A percentile compares a stretch with the other conserved stretches of the same genome.
Evolutionary conservation across 1,140 invertebrate species (phyloP).

Genomic region (Trichoplusia ni): DNA sequence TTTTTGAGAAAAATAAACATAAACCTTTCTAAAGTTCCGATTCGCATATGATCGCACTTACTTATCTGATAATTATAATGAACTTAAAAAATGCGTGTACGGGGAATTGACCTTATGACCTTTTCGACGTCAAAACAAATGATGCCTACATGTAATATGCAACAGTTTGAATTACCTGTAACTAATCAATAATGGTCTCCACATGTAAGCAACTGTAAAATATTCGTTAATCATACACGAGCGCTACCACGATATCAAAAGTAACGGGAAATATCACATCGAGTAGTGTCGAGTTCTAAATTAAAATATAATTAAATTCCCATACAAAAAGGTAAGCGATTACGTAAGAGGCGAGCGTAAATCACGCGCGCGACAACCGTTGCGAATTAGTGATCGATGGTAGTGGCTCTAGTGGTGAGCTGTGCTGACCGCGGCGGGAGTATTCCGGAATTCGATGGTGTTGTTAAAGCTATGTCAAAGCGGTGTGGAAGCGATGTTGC

Average conservation of each 20-base stretch:
- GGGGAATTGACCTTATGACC: no score
- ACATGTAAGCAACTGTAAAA: neutral
- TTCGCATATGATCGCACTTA: no score
- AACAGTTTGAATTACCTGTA: no score
- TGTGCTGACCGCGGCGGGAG: no score
- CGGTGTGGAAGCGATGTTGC: no score
- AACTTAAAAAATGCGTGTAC: no score
- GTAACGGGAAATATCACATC: neutral
- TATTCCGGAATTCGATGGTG: neutral
- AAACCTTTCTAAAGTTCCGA: no score
- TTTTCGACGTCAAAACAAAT: no score
- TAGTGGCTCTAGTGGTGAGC: neutral
- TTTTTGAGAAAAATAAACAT: no score
- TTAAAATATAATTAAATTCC: slow-evolving; percentile 15
- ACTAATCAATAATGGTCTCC: slow-evolving; percentile 3
- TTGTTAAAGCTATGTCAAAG: neutral
- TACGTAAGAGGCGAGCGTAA: neutral
- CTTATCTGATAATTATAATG: no score
- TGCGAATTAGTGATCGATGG: slow-evolving; percentile 6
- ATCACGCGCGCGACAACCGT: slow-evolving; percentile 6
- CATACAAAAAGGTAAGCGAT: neutral
- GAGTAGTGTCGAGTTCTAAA: slow-evolving; percentile 2
- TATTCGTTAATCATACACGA: neutral
- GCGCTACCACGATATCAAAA: neutral
- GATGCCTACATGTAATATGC: no score